Evolutionary conservation across 2,797 vertebrate genomes (phyloP), one percentile per base, ranked within the genome.

Genomic region (Cyclopterus lumpus): DNA sequence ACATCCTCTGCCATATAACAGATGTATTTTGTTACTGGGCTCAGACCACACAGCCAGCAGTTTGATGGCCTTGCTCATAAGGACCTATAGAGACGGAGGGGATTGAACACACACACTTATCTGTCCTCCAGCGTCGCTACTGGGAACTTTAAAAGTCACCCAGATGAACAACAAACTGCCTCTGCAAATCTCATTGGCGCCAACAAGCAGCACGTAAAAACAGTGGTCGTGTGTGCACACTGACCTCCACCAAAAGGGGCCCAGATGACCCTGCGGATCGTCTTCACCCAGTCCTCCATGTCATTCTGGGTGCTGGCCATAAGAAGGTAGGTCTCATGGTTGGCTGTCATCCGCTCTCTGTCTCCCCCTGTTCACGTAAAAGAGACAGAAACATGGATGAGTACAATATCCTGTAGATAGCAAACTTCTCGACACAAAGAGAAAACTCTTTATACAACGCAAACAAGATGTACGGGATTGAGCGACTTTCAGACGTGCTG

Each of bases 231-330:
- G 14, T 67, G 55, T 8, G 32, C 5, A 20, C 38, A 93, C 96
- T 97, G 85, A 99, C 98, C 98, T 96, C 98, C 98, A 90, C 98
- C 98, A 71, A 99, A 99, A 6, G 98, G 98, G 0, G 97, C 98
- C 98, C 98, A 99, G 90, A 99, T 99, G 79, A 99, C 98, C 84
- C 97, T 94, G 83, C 97, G 98, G 77, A 99, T 99, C 40, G 97
- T 97, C 90, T 96, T 99, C 93, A 99, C 97, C 98, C 98, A 99
- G 91, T 99, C 97, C 95, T 99, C 98, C 98, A 99, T 99, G 91
- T 99, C 98, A 95, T 96, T 99, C 95, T 99, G 98, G 70, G 97
- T 97, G 93, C 96, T 97, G 78, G 98, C 97, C 98, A 99, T 99
- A 90, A 99, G 97, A 28, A 99, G 97, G 87, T 99, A 99, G 0